Evolutionary conservation across 2,888 invertebrate genomes (phyloP), one percentile per base, ranked within the genome.

Genomic region (Brenthis hecate): DNA sequence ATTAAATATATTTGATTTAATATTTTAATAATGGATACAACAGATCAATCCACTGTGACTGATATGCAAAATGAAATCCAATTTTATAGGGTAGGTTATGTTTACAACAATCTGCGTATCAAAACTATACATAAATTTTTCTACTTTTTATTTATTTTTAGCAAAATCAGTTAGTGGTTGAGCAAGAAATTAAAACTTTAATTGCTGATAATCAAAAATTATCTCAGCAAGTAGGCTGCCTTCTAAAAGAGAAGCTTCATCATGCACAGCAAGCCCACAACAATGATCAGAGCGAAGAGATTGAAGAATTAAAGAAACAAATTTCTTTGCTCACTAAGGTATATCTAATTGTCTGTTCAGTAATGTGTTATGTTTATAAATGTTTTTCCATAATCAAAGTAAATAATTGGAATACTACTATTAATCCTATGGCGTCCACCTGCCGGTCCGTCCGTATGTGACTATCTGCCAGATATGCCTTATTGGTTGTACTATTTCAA

Each of bases 61-160:
- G 85, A 88, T 60, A 82, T 94, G 71, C 90, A 93, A 76, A 85
- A 83, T 55, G 93, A 94, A 87, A 82, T 93, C 43, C 85, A 92
- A 58, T 93, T 90, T 84, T 93, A 93, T 74, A 91, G 93, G 84
- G 94, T 94, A 83, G 78, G 76, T 32, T 51, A 14, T 48, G 3
- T 2, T 32, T 47, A 57, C 23, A 28, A 19, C 43, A 56, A 56
- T 32, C n/a, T 51, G 56, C 53, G 53, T 11, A 11, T 54, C 61
- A 16, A 13, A 53, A 54, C 16, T 8, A 19, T n/a, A 19, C 2
- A 19, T 6, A 36, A 36, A 43, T 43, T 43, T 43, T 8, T 2
- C 36, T 43, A 43, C 36, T 43, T 61, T 54, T 28, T 53, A 51
- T 8, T 3, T 69, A 50, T 69, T 77, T 74, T 16, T 76, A 92